phyloP scores from a whole-genome alignment of 2,113 vertebrate species.

The Tetrax tetrax region DNA sequence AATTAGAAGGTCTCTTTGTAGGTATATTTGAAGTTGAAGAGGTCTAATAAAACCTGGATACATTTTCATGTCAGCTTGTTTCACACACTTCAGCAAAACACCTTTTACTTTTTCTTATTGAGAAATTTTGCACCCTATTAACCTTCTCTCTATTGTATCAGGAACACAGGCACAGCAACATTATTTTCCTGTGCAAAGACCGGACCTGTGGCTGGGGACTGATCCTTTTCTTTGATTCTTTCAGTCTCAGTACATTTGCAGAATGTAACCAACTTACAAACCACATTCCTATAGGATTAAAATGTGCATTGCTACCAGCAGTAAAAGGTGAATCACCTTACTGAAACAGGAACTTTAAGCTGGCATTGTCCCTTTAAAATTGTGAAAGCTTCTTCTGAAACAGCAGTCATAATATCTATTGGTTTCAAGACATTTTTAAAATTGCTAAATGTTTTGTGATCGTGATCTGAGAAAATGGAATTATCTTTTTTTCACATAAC shows the following conservation, averaged over 20 bases:
- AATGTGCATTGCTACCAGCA: not conserved
- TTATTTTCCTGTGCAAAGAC: not conserved
- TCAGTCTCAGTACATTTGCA: not conserved
- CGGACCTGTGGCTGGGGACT: not conserved
- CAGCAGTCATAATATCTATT: not conserved
- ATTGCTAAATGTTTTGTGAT: not conserved
- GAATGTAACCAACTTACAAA: not conserved
- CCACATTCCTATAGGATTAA: not conserved
- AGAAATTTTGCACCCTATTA: conserved; percentile 55
- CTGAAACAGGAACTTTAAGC: not conserved
- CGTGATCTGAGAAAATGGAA: not conserved
- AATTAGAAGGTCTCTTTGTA: conserved; percentile 13
- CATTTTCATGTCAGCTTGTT: conserved; percentile 33
- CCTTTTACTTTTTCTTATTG: conserved; percentile 12
- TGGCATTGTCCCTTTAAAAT: not conserved
- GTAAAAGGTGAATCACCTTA: not conserved
- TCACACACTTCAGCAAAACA: conserved; percentile 14
- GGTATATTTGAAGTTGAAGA: not conserved
- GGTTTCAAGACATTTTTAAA: not conserved
- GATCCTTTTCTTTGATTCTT: not conserved
- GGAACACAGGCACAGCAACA: not conserved
- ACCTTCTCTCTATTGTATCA: not conserved
- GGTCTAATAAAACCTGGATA: conserved; percentile 9
- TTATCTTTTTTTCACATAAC: not conserved
- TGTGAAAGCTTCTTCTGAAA: not conserved